Percentiles rank a stretch among this genome's conserved stretches.
Conservation (phyloP, 2,797 vertebrate genomes). For the Muraenolepis orangiensis region DNA sequence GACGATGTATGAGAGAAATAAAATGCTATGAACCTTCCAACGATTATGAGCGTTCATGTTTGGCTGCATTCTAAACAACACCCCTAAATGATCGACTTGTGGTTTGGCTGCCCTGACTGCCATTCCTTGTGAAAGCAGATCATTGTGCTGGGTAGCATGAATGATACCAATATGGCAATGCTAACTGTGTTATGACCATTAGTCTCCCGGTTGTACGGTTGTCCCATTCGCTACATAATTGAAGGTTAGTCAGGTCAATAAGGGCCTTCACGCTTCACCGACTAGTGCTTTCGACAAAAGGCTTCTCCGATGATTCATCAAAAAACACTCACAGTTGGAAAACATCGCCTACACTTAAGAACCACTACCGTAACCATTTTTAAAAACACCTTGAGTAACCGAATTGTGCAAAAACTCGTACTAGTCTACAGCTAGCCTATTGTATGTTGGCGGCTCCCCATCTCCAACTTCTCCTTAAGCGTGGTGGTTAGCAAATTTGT, state of each 20-base stretch:
- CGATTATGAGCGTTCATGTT: not conserved
- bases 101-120: not conserved
- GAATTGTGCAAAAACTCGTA: not conserved
- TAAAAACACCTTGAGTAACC: not conserved
- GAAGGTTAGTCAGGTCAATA: not conserved
- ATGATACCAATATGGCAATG: not conserved
- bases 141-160: not conserved
- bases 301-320: not conserved
- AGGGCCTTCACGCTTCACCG: not conserved
- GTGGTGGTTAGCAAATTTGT: not conserved
- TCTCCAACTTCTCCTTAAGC: not conserved
- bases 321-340: not conserved
- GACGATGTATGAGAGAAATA: not conserved
- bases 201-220: not conserved
- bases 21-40: not conserved
- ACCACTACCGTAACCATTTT: not conserved
- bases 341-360: not conserved
- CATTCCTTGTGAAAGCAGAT: not conserved
- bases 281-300: not conserved
- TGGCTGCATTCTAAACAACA: not conserved
- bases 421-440: not conserved
- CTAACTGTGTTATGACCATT: not conserved
- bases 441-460: not conserved
- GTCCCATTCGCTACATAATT: not conserved
- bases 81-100: not conserved